Evolutionary conservation across 2,113 vertebrate genomes (phyloP).

Genomic region (Myiozetetes cayanensis): DNA sequence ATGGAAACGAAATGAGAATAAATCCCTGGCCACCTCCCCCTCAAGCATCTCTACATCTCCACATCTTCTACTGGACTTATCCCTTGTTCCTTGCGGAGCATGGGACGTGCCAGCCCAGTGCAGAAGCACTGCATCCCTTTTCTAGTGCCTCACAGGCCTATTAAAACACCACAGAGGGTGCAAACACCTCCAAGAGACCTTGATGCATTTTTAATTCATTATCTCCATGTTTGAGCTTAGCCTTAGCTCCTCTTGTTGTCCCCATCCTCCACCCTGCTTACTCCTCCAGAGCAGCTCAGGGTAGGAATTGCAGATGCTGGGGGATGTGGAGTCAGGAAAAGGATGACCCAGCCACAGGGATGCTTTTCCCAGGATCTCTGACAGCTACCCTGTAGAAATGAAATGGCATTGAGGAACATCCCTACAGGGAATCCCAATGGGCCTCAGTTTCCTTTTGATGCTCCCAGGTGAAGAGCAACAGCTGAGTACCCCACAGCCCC

Average conservation of each 20-base stretch:
- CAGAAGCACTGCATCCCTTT: background rate
- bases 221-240: background rate
- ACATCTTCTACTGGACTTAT: background rate
- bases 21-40: background rate
- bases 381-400: background rate
- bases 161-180: background rate
- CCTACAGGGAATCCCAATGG: fast-evolving
- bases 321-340: background rate
- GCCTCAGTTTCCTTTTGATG: background rate
- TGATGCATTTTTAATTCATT: background rate
- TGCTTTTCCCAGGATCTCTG: background rate
- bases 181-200: background rate
- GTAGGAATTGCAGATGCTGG: background rate
- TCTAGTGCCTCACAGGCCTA: background rate
- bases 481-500: fast-evolving
- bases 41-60: background rate
- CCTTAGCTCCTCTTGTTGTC: background rate
- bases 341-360: background rate
- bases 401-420: background rate
- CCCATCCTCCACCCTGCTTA: background rate
- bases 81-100: background rate
- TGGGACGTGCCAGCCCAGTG: fast-evolving
- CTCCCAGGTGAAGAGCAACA: background rate
- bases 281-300: background rate
- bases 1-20: background rate